Evolutionary conservation across 2,888 invertebrate species (phyloP), one percentile per base, ranked within the genome.

Genomic region (Melipona bicolor): DNA sequence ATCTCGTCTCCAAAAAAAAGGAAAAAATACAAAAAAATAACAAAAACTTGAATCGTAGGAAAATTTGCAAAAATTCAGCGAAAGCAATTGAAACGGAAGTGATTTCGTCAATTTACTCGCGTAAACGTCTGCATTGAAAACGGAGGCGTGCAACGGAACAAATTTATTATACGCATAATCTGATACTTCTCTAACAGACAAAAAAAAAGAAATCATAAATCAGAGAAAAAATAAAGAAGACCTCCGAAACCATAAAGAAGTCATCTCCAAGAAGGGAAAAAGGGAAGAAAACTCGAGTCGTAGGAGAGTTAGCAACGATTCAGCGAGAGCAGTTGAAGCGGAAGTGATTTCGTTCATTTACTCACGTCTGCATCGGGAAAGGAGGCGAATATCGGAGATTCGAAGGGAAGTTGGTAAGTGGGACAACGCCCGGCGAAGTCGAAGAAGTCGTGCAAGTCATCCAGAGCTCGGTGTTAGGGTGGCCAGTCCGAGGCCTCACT

Each of bases 371-470:
- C 5, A 1, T 5, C 5, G n/a, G n/a, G 56, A 56, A 13, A 15
- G n/a, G n/a, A 56, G n/a, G n/a, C 56, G 56, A 56, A 56, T n/a
- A 56, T 56, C n/a, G 21, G 15, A n/a, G 43, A 43, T 9, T 43
- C 43, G 43, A 43, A 43, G 15, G 56, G 15, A 56, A 56, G 56
- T 56, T 56, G 56, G 56, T 56, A 56, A 56, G 56, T 56, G n/a
- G 56, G 56, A n/a, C 56, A 56, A 56, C 4, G n/a, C 5, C n/a
- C 56, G 13, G 13, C 13, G 36, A n/a, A 62, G 79, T 81, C 79
- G 32, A 54, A 52, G 69, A 69, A 73, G 73, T 78, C 68, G 68
- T 78, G 79, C 79, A 50, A 81, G 68, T 78, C 72, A 78, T 74
- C 24, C 19, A 17, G 6, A 27, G 2, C 19, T 0, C 21, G 52